Base-by-base conservation (phyloP, 1,140 invertebrate species). In the Bombus pyrosoma region DNA sequence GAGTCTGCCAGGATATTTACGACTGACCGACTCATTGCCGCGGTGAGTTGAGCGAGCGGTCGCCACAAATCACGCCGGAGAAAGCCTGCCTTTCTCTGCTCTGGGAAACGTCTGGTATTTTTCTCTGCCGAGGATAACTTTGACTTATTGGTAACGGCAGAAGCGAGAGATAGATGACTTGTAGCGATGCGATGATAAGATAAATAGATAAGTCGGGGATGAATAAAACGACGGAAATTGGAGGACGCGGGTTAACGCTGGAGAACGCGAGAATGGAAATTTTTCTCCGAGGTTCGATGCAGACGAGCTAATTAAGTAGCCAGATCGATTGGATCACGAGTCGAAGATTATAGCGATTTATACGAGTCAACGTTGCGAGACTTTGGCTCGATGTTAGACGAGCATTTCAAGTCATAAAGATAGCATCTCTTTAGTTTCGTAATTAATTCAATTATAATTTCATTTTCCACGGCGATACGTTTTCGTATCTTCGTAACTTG, bases 1-100 rank as follows among this genome's bases (percentile, higher is more conserved):
- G 76, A 89, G 86, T 89, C 89, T 88, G 85, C 87, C 83, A 85
- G 91, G 92, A 95, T 95, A 95, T 95, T 95, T 95, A 95, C 94
- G 94, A 95, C 94, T 95, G 94, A 94, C 94, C 94, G 93, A 94
- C 92, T 95, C 94, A 95, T 95, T 94, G 94, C 92, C 92, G 93
- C 93, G 92, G 93, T 91, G 93, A 95, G 93, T 95, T 93, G 95
- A 95, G 94, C 94, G 93, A 95, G 91, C 92, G 92, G 91, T 92
- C 91, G 93, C 94, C 93, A 94, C 95, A 95, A 95, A 95, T 95
- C 95, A 95, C 94, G 91, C 83, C 90, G 28, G 93, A 93, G 94
- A 94, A 94, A 95, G 94, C 93, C 92, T 89, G 91, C 93, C 94
- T 95, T 95, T 95, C 93, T 94, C 93, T 93, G 91, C 93, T 93